A percentile compares a stretch with the other conserved stretches of the same genome.
Evolutionary conservation across 2,113 vertebrate genomes (phyloP).

Genomic region (Rhinolophus sinicus): DNA sequence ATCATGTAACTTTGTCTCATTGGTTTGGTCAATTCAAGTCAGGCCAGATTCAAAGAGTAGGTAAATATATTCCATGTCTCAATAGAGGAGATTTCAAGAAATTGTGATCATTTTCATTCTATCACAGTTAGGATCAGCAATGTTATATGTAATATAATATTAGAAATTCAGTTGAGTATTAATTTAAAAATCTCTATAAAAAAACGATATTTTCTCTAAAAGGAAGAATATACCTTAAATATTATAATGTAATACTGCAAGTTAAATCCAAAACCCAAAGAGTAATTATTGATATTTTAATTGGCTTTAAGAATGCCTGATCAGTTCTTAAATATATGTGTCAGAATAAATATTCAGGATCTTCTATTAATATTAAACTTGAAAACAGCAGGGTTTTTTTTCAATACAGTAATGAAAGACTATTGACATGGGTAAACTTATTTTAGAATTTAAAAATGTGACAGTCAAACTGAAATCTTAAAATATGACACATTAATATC

Average conservation of each 20-base stretch:
- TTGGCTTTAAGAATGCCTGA: neutral
- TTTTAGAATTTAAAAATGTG: constrained; percentile 27
- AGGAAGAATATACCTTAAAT: neutral
- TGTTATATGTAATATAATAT: neutral
- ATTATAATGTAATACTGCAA: neutral
- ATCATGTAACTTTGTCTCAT: neutral
- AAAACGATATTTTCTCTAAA: neutral
- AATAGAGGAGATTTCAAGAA: neutral
- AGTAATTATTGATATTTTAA: constrained; percentile 15
- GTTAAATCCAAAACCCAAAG: neutral
- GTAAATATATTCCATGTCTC: neutral
- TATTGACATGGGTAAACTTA: constrained; percentile 15
- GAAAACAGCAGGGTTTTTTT: neutral
- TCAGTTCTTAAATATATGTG: neutral
- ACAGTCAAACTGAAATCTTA: constrained; percentile 9
- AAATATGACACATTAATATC: neutral
- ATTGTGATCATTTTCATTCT: neutral
- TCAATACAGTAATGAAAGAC: neutral
- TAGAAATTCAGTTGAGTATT: constrained; percentile 17
- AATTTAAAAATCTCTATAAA: neutral
- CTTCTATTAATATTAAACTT: neutral
- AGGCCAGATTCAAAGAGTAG: neutral
- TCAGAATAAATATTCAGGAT: constrained; percentile 11
- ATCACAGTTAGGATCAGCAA: neutral
- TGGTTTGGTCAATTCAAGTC: neutral